A percentile compares a stretch with the other conserved stretches of the same genome.
phyloP scores from a whole-genome alignment of 2,797 vertebrate species.

The Pangasius djambal region DNA sequence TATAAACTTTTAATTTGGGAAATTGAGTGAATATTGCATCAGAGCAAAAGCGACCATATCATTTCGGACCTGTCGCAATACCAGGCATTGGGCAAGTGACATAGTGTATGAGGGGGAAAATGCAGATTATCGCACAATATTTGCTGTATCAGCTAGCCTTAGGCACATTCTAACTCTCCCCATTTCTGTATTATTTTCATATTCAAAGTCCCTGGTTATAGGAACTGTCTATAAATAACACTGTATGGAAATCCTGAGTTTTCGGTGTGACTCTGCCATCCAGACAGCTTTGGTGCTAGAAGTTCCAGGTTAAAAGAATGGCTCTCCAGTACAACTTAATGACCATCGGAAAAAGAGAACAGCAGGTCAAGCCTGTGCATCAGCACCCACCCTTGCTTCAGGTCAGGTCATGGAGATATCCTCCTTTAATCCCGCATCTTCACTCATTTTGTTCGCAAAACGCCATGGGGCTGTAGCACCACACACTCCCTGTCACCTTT shows the following conservation, averaged over 20 bases:
- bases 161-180: background rate
- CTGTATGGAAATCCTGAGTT: background rate
- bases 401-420: constrained; percentile 62
- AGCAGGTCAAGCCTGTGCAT: constrained; percentile 30
- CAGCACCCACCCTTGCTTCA: constrained; percentile 32
- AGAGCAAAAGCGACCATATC: background rate
- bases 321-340: background rate
- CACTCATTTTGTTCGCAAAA: constrained; percentile 28
- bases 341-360: background rate
- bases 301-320: background rate
- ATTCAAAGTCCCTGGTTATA: background rate
- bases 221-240: background rate
- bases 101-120: background rate
- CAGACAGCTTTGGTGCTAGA: background rate
- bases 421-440: constrained; percentile 68
- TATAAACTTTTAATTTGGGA: background rate
- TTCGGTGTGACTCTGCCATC: background rate
- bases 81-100: background rate
- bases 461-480: constrained; percentile 19
- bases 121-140: background rate
- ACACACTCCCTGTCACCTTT: constrained; percentile 41
- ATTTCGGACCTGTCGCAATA: background rate
- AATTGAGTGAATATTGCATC: background rate
- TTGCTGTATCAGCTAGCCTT: background rate
- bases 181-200: background rate